Conservation (phyloP, 1,140 invertebrate species). For the Meloidogyne exigua region DNA sequence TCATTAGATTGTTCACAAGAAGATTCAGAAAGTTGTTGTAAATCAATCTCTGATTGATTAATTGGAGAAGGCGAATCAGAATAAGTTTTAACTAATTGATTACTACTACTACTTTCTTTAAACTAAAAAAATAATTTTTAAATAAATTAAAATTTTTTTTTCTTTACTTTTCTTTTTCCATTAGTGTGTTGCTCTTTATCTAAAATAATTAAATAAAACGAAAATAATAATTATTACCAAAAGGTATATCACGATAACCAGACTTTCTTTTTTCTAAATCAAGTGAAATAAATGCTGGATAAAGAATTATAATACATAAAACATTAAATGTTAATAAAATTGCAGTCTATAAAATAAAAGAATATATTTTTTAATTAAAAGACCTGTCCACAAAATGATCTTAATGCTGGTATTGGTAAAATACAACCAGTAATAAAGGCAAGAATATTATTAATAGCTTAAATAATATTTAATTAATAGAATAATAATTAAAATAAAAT, state of each 20-base stretch:
- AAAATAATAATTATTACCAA: conserved; percentile 32
- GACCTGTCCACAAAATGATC: conserved; percentile 81
- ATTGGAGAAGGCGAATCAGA: conserved; percentile 12
- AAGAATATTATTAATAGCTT: conserved; percentile 81
- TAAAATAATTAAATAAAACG: neutral
- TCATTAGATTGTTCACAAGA: conserved; percentile 6
- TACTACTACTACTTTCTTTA: conserved; percentile 36
- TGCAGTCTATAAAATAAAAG: conserved; percentile 69
- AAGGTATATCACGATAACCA: conserved; percentile 74
- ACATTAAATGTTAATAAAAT: conserved; percentile 85
- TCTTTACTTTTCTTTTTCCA: conserved; percentile 3
- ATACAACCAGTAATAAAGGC: conserved; percentile 78
- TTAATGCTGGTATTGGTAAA: conserved; percentile 87
- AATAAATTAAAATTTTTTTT: too few species aligned
- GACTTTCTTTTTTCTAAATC: conserved; percentile 78
- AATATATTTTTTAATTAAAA: conserved; percentile 28
- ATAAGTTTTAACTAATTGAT: conserved; percentile 38
- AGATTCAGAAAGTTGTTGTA: conserved; percentile 42
- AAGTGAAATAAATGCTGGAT: conserved; percentile 87
- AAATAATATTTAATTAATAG: conserved; percentile 65
- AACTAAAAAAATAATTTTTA: conserved; percentile 18
- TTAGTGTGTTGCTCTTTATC: neutral
- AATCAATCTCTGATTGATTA: conserved; percentile 24
- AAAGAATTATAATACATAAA: conserved; percentile 80
- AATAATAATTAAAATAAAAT: conserved; percentile 39